Evolutionary conservation across 2,797 vertebrate genomes (phyloP).

Genomic region (Gymnothorax javanicus): DNA sequence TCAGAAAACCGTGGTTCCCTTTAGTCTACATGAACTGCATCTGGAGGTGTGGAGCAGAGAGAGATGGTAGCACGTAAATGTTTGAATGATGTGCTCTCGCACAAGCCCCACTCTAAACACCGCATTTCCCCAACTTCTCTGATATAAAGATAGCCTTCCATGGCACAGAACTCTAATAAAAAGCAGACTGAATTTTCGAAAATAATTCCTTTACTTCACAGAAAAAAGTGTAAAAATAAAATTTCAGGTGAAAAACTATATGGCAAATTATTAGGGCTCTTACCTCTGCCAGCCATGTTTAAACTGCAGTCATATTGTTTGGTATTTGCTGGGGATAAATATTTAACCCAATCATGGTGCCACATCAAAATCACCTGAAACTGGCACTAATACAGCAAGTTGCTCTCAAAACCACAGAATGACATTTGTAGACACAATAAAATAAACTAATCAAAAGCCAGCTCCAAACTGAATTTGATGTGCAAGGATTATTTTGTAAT

Average conservation of each 20-base stretch:
- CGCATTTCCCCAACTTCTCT: background rate
- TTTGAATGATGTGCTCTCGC: background rate
- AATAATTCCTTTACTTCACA: background rate
- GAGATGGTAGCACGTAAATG: background rate
- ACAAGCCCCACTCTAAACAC: background rate
- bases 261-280: background rate
- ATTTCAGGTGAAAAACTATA: background rate
- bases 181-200: background rate
- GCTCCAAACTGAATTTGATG: background rate
- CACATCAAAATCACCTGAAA: background rate
- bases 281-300: background rate
- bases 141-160: background rate
- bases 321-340: too few species aligned
- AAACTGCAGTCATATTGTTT: background rate
- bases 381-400: background rate
- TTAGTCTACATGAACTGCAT: conserved; percentile 97
- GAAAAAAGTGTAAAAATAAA: background rate
- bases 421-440: background rate
- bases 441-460: background rate
- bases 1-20: conserved; percentile 77
- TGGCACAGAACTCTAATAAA: background rate
- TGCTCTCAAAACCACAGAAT: background rate
- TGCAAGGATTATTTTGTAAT: too few species aligned
- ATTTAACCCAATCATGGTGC: too few species aligned
- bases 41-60: conserved; percentile 66